Percentiles rank a stretch among this genome's conserved stretches.
Evolutionary conservation across 2,888 invertebrate genomes (phyloP).

Genomic region (Chloroclysta siterata): DNA sequence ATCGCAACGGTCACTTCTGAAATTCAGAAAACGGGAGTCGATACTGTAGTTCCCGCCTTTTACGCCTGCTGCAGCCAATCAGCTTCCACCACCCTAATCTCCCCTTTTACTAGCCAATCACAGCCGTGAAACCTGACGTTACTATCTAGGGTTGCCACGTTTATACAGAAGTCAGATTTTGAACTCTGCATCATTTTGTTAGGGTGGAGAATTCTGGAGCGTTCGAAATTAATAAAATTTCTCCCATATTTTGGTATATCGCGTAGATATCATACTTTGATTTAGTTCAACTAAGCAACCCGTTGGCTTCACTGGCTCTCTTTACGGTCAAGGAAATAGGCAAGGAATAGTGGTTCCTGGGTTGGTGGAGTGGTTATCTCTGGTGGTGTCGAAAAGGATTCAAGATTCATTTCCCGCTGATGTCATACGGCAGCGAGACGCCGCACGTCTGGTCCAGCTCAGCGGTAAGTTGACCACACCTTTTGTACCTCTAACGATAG

Average conservation of each 20-base stretch:
- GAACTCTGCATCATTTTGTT: neutral
- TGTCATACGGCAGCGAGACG: constrained; percentile 83
- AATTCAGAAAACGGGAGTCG: constrained; percentile 57
- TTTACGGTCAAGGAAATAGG: constrained; percentile 40
- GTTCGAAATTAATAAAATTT: constrained; percentile 61
- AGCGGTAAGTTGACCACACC: constrained; percentile 60
- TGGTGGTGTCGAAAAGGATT: constrained; percentile 63
- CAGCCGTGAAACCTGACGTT: constrained; percentile 67
- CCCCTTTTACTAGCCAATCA: constrained; percentile 67
- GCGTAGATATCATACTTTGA: constrained; percentile 67
- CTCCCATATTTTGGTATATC: constrained; percentile 54
- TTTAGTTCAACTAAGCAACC: constrained; percentile 66
- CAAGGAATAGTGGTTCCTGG: constrained; percentile 8
- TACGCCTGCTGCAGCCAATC: constrained; percentile 73
- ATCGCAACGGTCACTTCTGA: constrained; percentile 25
- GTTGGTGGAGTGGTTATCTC: constrained; percentile 49
- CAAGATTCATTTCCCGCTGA: constrained; percentile 85
- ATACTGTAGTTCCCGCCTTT: constrained; percentile 61
- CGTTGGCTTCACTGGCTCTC: constrained; percentile 34
- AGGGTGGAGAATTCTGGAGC: constrained; percentile 42
- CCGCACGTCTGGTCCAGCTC: constrained; percentile 83
- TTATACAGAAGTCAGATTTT: constrained; percentile 36
- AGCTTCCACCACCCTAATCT: constrained; percentile 54
- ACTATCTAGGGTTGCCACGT: constrained; percentile 54
- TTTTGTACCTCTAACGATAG: too few relatives aligned